Base-by-base conservation (phyloP, 2,888 invertebrate genomes). In the Linnaemya vulpina region DNA sequence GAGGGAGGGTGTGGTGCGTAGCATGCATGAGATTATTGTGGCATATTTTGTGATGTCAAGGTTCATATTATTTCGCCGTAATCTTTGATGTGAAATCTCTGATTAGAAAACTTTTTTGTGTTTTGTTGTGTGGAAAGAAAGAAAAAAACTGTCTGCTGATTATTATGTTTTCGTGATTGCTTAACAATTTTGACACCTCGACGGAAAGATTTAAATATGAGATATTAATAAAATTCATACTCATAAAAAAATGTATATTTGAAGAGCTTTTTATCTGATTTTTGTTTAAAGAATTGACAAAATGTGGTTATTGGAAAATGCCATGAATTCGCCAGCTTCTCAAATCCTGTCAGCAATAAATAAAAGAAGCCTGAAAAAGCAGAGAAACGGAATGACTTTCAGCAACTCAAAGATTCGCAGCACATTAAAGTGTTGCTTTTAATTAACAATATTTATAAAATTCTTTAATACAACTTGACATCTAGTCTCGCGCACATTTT, bases 1-100 rank as follows among this genome's bases (percentile, higher is more conserved):
- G n/a, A 65, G 43, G 70, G 55, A 17, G 35, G 15, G 49, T 58
- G 55, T 58, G 20, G 2, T 63, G 60, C 63, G 60, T 40, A 30
- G n/a, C 15, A 51, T 68, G 70, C 73, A 60, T 68, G 46, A 53
- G 81, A 63, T 78, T 81, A 63, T 85, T 78, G 74, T 85, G 82
- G 73, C 49, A 55, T 49, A 40, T 43, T 25, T 71, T 30, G 17
- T 25, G 62, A 71, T 75, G 80, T 71, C 70, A 86, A 88, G 86
- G 86, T 87, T 88, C 78, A 75, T 65, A 82, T 75, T 82, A 80
- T 85, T 85, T 79, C 70, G 75, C 75, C 74, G 65, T 85, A 82
- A 87, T 87, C 87, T 86, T 81, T 85, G 88, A 87, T 87, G 86
- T 90, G 88, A 90, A 90, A 91, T 91, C 90, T 89, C 88, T 91